Evolutionary conservation across 2,113 vertebrate genomes (phyloP).

Genomic region (Anarrhichthys ocellatus): DNA sequence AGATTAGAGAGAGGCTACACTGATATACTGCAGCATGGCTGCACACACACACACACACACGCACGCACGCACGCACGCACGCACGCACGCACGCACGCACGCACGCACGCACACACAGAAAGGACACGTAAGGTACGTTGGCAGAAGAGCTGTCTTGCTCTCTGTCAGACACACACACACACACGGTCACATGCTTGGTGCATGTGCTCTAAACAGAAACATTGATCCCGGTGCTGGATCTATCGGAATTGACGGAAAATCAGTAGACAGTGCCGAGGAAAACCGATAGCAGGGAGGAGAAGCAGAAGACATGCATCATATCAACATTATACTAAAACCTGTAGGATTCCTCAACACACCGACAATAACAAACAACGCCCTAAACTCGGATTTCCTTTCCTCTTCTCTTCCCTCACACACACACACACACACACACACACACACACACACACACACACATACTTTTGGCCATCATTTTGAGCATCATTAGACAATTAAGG

Average conservation of each 20-base stretch:
- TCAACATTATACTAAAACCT: not conserved
- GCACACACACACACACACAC: slow-evolving; percentile 31
- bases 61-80: slow-evolving; percentile 27
- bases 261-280: not conserved
- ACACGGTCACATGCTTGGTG: slow-evolving; percentile 60
- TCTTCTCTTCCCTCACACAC: not conserved
- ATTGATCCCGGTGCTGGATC: not conserved
- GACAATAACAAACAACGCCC: not conserved
- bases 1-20: slow-evolving; percentile 59
- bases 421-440: not conserved
- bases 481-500: not conserved
- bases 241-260: slow-evolving; percentile 40
- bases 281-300: not conserved
- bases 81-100: slow-evolving; percentile 21
- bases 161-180: slow-evolving; percentile 14
- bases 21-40: slow-evolving; percentile 63
- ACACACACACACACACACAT: not conserved
- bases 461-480: not conserved
- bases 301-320: not conserved
- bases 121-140: slow-evolving; percentile 37
- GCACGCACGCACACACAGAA: slow-evolving; percentile 39
- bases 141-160: slow-evolving; percentile 29
- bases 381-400: not conserved
- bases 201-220: slow-evolving; percentile 53
- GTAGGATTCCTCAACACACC: not conserved